phyloP scores from a whole-genome alignment of 2,797 vertebrate genomes.

The Crenichthys baileyi region DNA sequence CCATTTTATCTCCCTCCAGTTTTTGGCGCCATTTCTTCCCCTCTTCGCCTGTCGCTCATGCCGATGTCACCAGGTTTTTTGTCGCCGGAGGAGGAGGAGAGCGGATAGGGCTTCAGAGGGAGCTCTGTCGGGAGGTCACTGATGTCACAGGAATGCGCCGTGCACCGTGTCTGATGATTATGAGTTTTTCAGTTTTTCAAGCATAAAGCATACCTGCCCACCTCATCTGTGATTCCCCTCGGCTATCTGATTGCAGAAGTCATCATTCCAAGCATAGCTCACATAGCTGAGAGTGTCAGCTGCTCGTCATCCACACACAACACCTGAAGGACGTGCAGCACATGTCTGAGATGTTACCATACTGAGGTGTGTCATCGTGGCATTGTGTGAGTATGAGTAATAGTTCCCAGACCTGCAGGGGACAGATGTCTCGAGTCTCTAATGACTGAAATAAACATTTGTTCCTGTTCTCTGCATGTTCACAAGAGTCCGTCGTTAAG shows the following conservation, averaged over 20 bases:
- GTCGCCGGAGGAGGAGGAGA: conserved; percentile 54
- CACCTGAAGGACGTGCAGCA: conserved; percentile 17
- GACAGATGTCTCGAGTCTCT: no score
- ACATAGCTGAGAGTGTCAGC: conserved; percentile 45
- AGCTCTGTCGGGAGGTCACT: conserved; percentile 47
- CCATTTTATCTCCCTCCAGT: conserved; percentile 75
- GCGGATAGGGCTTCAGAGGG: conserved; percentile 27
- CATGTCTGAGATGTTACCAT: neutral
- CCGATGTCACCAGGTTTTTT: conserved; percentile 76
- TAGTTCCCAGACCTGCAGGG: no score
- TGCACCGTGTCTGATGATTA: conserved; percentile 27
- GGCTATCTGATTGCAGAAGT: conserved; percentile 32
- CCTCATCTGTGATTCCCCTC: conserved; percentile 17
- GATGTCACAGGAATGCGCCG: conserved; percentile 27
- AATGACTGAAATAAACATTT: no score
- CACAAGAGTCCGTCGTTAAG: no score
- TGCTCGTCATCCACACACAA: conserved; percentile 16
- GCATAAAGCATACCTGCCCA: conserved; percentile 38
- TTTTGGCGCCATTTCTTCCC: conserved; percentile 74
- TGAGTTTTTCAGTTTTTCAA: conserved; percentile 40
- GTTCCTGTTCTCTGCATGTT: no score
- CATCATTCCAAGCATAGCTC: conserved; percentile 42
- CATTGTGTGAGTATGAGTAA: neutral
- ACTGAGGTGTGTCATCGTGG: conserved; percentile 25
- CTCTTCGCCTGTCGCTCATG: conserved; percentile 68